Base-by-base conservation (phyloP, 2,797 vertebrate genomes). In the Kryptolebias ocellatus region DNA sequence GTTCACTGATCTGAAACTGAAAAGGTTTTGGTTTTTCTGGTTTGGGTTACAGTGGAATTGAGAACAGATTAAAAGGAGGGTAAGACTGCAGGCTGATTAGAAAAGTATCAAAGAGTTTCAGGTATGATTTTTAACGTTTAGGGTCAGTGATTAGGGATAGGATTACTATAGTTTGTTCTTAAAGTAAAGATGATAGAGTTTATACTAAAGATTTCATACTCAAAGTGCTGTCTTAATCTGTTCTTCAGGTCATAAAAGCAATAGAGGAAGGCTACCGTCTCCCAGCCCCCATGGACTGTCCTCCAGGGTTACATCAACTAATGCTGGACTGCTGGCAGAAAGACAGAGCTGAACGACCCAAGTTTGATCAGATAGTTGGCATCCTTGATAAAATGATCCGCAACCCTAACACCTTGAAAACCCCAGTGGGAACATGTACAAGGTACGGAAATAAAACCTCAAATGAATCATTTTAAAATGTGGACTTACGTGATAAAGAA, bases 321-420 rank as follows among this genome's bases (percentile, higher is more conserved):
- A 99, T 99, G 98, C 88, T 99, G 72, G 98, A 99, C 85, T 99
- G 98, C 89, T 99, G 98, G 97, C 97, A 99, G 86, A 99, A 98
- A 85, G 97, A 99, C 61, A 90, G 97, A 0, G 96, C 95, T 0
- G 98, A 99, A 83, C 95, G 98, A 67, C 98, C 98, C 27, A 99
- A 99, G 86, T 99, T 99, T 72, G 97, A 99, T 77, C 98, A 99
- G 90, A 98, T 98, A 82, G 96, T 99, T 52, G 95, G 96, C 76
- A 96, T 98, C 89, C 93, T 99, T 47, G 97, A 99, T 86, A 99
- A 99, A 94, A 99, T 99, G 97, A 99, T 99, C 89, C 95, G 98
- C 71, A 98, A 99, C 67, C 98, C 98, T 55, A 98, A 96, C 91
- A 98, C 96, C 49, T 91, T 99, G 90, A 99, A 99, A 94, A 98